Evolutionary conservation across 2,888 invertebrate species (phyloP).

Genomic region (Acheta domesticus): DNA sequence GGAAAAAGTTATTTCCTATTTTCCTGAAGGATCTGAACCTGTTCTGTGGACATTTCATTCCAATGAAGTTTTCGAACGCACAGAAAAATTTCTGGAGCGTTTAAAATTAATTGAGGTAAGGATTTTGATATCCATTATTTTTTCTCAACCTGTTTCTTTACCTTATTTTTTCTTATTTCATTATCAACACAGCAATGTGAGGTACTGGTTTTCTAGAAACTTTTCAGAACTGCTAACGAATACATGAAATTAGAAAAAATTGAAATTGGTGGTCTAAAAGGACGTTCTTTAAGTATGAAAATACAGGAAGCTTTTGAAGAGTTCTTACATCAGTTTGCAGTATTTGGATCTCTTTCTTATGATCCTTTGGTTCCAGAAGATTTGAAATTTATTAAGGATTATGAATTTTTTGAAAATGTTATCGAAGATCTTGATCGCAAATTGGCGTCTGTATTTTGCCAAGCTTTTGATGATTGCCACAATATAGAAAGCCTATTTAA

Average conservation of each 20-base stretch:
- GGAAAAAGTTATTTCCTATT: slow-evolving; percentile 50
- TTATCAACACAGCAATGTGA: not conserved
- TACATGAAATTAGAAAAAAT: slow-evolving; percentile 84
- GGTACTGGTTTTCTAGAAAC: slow-evolving; percentile 47
- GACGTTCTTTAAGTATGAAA: slow-evolving; percentile 57
- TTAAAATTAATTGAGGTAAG: slow-evolving; percentile 57
- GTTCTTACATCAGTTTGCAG: slow-evolving; percentile 46
- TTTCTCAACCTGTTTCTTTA: too few species aligned
- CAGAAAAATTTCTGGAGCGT: slow-evolving; percentile 61
- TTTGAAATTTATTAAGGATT: slow-evolving; percentile 62
- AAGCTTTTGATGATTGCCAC: slow-evolving; percentile 76
- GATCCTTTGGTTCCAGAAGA: slow-evolving; percentile 73
- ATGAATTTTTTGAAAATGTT: slow-evolving; percentile 58
- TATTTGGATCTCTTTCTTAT: slow-evolving; percentile 59
- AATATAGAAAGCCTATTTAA: slow-evolving; percentile 63
- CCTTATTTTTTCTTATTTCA: too few species aligned
- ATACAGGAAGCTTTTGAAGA: slow-evolving; percentile 48
- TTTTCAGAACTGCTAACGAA: slow-evolving; percentile 75
- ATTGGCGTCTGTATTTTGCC: slow-evolving; percentile 73
- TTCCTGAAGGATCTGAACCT: slow-evolving; percentile 55
- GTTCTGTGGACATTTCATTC: slow-evolving; percentile 74
- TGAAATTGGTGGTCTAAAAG: slow-evolving; percentile 68
- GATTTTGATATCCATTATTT: not conserved
- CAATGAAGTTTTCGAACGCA: slow-evolving; percentile 65
- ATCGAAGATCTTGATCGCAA: slow-evolving; percentile 70